Base-by-base conservation (phyloP, 1,140 invertebrate species). In the Megalonaias nervosa region DNA sequence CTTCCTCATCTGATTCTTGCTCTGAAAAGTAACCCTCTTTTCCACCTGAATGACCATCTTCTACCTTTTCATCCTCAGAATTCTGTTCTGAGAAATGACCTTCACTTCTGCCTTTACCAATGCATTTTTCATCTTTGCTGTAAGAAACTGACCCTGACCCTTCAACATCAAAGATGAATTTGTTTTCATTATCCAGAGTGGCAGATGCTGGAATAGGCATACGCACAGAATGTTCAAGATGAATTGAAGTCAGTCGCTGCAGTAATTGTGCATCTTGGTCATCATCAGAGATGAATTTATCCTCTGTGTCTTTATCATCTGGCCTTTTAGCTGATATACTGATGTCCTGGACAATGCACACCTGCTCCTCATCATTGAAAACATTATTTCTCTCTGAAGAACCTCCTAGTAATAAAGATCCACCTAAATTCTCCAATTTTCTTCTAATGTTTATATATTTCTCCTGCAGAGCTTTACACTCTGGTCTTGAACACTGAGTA, bases 201-300 rank as follows among this genome's bases (percentile, higher is more conserved):
- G 31, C 55, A 13, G 48, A 38, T 48, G 57, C 58, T n/a, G 23
- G 14, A n/a, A 55, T 62, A 11, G 69, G 64, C 14, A 21, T 57
- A 48, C 56, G 59, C n/a, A 75, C 48, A 55, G n/a, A 67, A 55
- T 64, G 62, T 72, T 75, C 78, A 64, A 75, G 64, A 67, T 80
- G 38, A 12, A 59, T 56, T 11, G 71, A 75, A 56, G 74, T 75
- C 11, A 66, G 31, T 55, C 69, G 60, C 11, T 67, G 48, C 31
- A 78, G 19, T 26, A 72, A 31, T 4, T 74, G 72, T 62, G 70
- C 58, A 4, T 71, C 72, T 61, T 31, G 60, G 23, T 75, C 78
- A 60, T 75, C 68, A 80, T 75, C 38, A 55, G 48, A 67, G 55
- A 75, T 66, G 72, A 71, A 80, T 59, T 60, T 62, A 57, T 71